These are phyloP conservation scores for Sinodicranocentrus sp. DNA, from an alignment of 2,888 invertebrate species.

Conservation along the genomic window DNA sequence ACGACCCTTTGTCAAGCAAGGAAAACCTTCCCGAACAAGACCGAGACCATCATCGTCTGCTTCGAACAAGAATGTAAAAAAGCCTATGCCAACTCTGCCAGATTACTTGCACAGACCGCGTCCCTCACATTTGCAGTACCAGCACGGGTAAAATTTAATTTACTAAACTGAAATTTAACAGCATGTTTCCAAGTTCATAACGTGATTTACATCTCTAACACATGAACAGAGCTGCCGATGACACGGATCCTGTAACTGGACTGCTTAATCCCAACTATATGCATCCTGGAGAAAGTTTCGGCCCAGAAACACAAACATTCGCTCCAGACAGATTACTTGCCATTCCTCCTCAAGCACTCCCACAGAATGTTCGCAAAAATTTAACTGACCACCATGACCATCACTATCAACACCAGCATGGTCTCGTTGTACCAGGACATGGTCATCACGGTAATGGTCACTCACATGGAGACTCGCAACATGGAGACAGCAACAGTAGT, in stretches of 20 bases:
- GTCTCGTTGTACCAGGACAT: slow-evolving; percentile 60
- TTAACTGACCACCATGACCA: slow-evolving; percentile 74
- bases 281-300: slow-evolving; percentile 69
- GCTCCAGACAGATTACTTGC: slow-evolving; percentile 71
- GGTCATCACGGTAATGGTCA: slow-evolving; percentile 58
- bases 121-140: slow-evolving; percentile 76
- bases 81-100: slow-evolving; percentile 70
- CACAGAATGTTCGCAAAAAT: slow-evolving; percentile 71
- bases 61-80: slow-evolving; percentile 42
- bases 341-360: slow-evolving; percentile 71
- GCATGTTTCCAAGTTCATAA: not conserved
- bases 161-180: not conserved
- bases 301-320: slow-evolving; percentile 66
- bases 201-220: too few species aligned
- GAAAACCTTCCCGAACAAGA: slow-evolving; percentile 45
- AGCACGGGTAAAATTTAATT: slow-evolving; percentile 70
- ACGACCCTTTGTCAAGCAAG: slow-evolving; percentile 62
- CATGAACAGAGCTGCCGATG: slow-evolving; percentile 75
- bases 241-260: slow-evolving; percentile 74
- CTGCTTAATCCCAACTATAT: slow-evolving; percentile 69
- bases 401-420: slow-evolving; percentile 70
- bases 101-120: slow-evolving; percentile 76
- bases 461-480: slow-evolving; percentile 52
- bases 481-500: slow-evolving; percentile 29
- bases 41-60: slow-evolving; percentile 12